A percentile compares a stretch with the other conserved stretches of the same genome.
Evolutionary conservation across 2,797 vertebrate genomes (phyloP).

Genomic region (Macropodus opercularis): DNA sequence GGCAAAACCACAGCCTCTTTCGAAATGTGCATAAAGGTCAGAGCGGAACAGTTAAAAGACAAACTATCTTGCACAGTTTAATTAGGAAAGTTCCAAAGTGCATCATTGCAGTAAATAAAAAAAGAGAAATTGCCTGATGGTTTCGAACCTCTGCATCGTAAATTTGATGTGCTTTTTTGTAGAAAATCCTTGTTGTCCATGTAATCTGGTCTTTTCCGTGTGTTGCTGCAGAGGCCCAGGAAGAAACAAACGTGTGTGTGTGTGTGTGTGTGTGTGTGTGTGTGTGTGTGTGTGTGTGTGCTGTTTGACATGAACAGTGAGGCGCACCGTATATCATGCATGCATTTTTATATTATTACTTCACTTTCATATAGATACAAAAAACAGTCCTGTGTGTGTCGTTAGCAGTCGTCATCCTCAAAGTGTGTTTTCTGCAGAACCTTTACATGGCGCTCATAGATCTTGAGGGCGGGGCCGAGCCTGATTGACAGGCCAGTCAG

Average conservation of each 20-base stretch:
- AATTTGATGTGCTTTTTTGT: slow-evolving; percentile 11
- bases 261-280: too few relatives aligned
- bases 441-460: slow-evolving; percentile 89
- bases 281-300: too few relatives aligned
- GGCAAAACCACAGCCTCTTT: slow-evolving; percentile 1
- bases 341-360: slow-evolving; percentile 46
- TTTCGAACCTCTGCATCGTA: slow-evolving; percentile 15
- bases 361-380: slow-evolving; percentile 50
- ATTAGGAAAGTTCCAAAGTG: slow-evolving; percentile 48
- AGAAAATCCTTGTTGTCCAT: slow-evolving; percentile 36
- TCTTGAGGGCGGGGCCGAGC: slow-evolving; percentile 89
- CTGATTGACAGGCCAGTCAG: slow-evolving; percentile 88
- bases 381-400: slow-evolving; percentile 33
- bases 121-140: slow-evolving; percentile 23
- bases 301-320: slow-evolving; percentile 40
- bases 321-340: slow-evolving; percentile 45
- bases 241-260: too few relatives aligned
- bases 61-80: slow-evolving; percentile 31
- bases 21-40: slow-evolving; percentile 33
- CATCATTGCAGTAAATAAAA: slow-evolving; percentile 24
- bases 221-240: neutral
- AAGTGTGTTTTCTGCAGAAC: slow-evolving; percentile 89
- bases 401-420: slow-evolving; percentile 85
- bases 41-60: slow-evolving; percentile 13
- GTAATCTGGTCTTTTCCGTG: slow-evolving; percentile 25